Evolutionary conservation across 1,140 invertebrate species (phyloP).

Genomic region (Patella vulgata): DNA sequence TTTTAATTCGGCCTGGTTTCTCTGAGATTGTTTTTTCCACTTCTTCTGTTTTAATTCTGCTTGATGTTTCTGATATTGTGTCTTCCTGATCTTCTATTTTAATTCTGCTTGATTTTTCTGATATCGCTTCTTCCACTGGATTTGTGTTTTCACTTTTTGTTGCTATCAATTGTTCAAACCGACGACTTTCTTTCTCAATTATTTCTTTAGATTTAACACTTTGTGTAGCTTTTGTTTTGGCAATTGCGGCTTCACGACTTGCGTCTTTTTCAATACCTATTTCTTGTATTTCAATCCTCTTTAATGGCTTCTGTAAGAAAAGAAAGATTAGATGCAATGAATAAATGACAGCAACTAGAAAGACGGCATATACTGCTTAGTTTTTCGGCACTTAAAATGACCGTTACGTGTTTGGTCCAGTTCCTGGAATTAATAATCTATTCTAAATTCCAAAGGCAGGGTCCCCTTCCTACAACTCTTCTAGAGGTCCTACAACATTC

Average conservation of each 20-base stretch:
- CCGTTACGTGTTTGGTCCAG: too few species aligned
- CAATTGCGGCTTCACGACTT: slow-evolving; percentile 26
- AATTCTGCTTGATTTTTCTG: neutral
- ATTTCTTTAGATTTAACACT: slow-evolving; percentile 44
- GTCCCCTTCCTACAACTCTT: too few species aligned
- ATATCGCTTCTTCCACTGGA: slow-evolving; percentile 5
- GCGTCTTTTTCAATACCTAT: slow-evolving; percentile 50
- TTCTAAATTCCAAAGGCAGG: too few species aligned
- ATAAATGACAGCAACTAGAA: slow-evolving; percentile 1
- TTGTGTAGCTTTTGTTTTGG: slow-evolving; percentile 35
- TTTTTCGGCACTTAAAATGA: too few species aligned
- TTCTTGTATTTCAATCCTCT: slow-evolving; percentile 59
- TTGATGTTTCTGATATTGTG: neutral
- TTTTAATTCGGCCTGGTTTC: neutral
- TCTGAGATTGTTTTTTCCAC: neutral
- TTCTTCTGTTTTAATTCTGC: neutral
- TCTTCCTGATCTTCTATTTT: neutral
- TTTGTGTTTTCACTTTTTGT: slow-evolving; percentile 1
- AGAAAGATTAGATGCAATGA: slow-evolving; percentile 1
- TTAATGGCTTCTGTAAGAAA: slow-evolving; percentile 51
- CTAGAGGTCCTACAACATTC: too few species aligned
- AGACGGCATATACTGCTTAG: neutral
- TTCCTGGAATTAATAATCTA: too few species aligned
- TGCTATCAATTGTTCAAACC: slow-evolving; percentile 47
- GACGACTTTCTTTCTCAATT: slow-evolving; percentile 41